Conservation (phyloP, 1,140 invertebrate species). For the Delia radicum region DNA sequence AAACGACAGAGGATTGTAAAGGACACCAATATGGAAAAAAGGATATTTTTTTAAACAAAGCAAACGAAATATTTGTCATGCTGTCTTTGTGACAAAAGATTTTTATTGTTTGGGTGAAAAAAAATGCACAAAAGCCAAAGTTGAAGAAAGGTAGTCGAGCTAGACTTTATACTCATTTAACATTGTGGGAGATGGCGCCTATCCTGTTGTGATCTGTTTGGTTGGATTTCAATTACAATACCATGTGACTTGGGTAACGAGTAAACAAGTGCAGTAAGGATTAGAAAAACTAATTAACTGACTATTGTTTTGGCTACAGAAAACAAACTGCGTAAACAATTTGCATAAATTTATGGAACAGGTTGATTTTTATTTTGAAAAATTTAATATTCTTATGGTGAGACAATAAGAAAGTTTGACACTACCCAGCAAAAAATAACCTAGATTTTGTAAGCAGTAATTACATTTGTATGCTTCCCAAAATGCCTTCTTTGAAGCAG, state of each 20-base stretch:
- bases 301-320: not conserved
- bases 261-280: not conserved
- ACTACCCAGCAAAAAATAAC: too few relatives aligned
- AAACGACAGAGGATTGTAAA: not conserved
- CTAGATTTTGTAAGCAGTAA: too few relatives aligned
- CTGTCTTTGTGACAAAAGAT: conserved; percentile 7
- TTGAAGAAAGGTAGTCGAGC: not conserved
- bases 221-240: not conserved
- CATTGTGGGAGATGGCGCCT: conserved; percentile 6
- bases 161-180: not conserved
- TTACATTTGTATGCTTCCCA: too few relatives aligned
- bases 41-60: not conserved
- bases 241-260: not conserved
- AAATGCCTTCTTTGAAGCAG: too few relatives aligned
- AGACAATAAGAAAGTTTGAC: not conserved
- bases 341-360: not conserved
- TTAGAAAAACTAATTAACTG: not conserved
- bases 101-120: conserved; percentile 21
- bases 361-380: not conserved
- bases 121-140: not conserved
- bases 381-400: too few relatives aligned
- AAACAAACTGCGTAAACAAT: conserved; percentile 5
- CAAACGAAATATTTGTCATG: conserved; percentile 15
- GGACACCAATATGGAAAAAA: not conserved
- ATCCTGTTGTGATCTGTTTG: conserved; percentile 7